Conservation (phyloP, 2,797 vertebrate genomes). For the Esox masquinongy region DNA sequence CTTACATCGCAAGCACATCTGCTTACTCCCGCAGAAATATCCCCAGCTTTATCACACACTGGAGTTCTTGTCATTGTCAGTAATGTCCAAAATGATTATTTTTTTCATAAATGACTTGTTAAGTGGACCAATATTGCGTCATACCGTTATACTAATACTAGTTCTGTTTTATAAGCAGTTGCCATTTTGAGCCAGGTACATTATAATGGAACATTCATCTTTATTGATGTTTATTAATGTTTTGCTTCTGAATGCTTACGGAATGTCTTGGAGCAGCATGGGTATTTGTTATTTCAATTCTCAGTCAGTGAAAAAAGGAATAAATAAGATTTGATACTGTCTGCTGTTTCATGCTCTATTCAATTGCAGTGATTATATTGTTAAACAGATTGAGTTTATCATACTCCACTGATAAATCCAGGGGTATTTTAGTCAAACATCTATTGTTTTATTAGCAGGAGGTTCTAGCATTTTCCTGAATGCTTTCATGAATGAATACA, state of each 20-base stretch:
- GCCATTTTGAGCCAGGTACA: background rate
- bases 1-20: background rate
- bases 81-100: conserved; percentile 1
- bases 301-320: conserved; percentile 19
- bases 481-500: background rate
- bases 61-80: background rate
- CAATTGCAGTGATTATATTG: conserved; percentile 1
- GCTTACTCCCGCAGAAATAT: background rate
- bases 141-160: background rate
- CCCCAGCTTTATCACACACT: background rate
- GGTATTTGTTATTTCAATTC: conserved; percentile 19
- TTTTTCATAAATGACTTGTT: background rate
- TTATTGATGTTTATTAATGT: conserved; percentile 12
- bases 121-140: conserved; percentile 16
- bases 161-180: background rate
- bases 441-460: background rate
- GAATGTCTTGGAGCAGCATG: conserved; percentile 7
- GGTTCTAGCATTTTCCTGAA: background rate
- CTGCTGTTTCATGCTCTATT: background rate
- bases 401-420: background rate
- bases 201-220: background rate
- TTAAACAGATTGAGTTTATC: background rate
- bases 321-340: background rate
- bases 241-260: background rate
- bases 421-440: background rate